A percentile compares a stretch with the other conserved stretches of the same genome.
Evolutionary conservation across 2,113 vertebrate genomes (phyloP).

Genomic region (Genyomyrus donnyi): DNA sequence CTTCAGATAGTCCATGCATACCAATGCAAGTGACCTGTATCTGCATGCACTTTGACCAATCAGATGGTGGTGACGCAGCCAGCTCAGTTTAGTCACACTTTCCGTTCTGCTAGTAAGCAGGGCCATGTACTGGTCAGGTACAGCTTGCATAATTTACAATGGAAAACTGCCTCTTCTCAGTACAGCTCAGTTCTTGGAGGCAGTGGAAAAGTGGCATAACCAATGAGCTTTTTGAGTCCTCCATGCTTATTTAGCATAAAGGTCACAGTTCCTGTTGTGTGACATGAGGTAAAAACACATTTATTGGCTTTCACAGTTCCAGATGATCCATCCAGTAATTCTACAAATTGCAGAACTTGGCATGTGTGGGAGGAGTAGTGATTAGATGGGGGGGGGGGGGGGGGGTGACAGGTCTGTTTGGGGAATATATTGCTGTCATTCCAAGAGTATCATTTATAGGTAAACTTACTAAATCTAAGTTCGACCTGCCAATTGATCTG

Average conservation of each 20-base stretch:
- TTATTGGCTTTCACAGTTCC: background rate
- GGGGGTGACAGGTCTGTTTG: background rate
- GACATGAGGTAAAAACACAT: background rate
- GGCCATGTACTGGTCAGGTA: background rate
- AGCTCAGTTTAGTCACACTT: background rate
- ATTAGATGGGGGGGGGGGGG: background rate
- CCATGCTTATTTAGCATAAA: background rate
- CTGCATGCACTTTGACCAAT: background rate
- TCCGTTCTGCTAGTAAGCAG: background rate
- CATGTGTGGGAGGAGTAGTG: background rate
- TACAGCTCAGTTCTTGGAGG: background rate
- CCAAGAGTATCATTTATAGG: background rate
- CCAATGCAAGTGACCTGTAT: background rate
- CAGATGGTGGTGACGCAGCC: background rate
- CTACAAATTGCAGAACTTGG: background rate
- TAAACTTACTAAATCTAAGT: background rate
- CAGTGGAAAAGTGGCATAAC: background rate
- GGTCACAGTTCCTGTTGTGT: background rate
- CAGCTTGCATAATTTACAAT: background rate
- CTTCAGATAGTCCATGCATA: background rate
- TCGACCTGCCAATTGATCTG: background rate
- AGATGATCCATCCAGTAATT: background rate
- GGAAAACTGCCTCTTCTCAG: background rate
- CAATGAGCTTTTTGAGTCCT: background rate
- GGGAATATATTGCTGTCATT: background rate